A percentile compares a stretch with the other conserved stretches of the same genome.
These are phyloP conservation scores for Eupithecia subumbrata DNA, from an alignment of 2,888 invertebrate species.

Conservation along the genomic window DNA sequence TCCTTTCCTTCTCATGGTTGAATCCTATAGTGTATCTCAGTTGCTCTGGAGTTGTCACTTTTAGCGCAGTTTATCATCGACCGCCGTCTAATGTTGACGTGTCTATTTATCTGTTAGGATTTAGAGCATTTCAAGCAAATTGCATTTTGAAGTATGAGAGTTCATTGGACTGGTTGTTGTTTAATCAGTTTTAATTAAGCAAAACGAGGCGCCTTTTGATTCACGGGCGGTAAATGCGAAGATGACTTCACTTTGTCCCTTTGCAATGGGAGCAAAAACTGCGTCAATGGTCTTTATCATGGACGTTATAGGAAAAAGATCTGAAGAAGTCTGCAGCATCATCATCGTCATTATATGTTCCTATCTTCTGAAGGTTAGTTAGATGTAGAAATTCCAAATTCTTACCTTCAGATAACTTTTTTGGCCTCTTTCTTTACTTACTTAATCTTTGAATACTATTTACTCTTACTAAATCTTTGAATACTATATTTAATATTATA, in stretches of 20 bases:
- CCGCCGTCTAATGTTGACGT: conserved; percentile 75
- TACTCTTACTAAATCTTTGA: no score
- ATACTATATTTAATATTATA: no score
- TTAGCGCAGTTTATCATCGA: conserved; percentile 75
- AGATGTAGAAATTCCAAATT: neutral
- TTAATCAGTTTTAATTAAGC: conserved; percentile 55
- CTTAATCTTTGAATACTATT: no score
- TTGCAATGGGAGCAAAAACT: conserved; percentile 24
- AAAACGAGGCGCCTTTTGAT: conserved; percentile 45
- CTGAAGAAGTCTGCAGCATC: neutral
- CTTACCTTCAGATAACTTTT: neutral
- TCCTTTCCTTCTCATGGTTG: conserved; percentile 54
- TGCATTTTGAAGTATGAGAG: conserved; percentile 68
- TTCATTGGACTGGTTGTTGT: conserved; percentile 63
- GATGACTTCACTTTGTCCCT: conserved; percentile 43
- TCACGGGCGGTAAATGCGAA: conserved; percentile 41
- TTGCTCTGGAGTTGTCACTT: conserved; percentile 67
- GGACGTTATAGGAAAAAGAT: conserved; percentile 1
- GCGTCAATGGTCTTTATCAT: conserved; percentile 10
- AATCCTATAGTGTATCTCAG: conserved; percentile 56
- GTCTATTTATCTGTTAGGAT: conserved; percentile 71
- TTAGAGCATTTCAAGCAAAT: conserved; percentile 68
- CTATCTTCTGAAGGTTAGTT: neutral
- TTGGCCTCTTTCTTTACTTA: neutral
- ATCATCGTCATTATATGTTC: neutral